Evolutionary conservation across 1,140 invertebrate genomes (phyloP).

Genomic region (Ceratosolen solmsi): DNA sequence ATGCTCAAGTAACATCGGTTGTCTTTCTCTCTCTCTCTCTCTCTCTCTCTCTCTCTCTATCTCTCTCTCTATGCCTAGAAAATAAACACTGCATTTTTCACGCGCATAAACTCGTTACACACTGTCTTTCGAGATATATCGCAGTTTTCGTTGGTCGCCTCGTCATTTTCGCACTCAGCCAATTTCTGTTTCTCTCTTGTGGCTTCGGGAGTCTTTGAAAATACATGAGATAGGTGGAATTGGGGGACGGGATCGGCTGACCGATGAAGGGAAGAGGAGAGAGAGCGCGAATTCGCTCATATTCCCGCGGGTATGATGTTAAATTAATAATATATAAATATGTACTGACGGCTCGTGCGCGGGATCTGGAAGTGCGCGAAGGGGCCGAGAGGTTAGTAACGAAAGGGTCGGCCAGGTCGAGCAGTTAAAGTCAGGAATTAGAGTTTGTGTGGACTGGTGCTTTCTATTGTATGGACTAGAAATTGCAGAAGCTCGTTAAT

Average conservation of each 20-base stretch:
- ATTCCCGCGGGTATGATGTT: constrained; percentile 33
- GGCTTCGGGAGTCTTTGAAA: constrained; percentile 14
- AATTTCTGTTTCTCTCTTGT: not conserved
- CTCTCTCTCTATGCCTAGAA: not conserved
- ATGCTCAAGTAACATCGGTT: not conserved
- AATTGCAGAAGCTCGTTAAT: constrained; percentile 44
- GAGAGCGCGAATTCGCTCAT: not conserved
- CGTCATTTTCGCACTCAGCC: not conserved
- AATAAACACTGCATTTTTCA: no score
- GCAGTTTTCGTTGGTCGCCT: not conserved
- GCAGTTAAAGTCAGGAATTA: constrained; percentile 20
- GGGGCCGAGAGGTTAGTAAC: not conserved
- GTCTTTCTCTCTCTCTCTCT: no score
- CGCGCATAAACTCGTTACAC: not conserved
- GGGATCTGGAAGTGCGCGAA: not conserved
- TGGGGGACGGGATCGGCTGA: not conserved
- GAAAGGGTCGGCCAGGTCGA: not conserved
- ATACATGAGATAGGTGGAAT: constrained; percentile 1
- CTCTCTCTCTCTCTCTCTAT: not conserved
- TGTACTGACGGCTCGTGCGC: constrained; percentile 8
- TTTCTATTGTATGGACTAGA: constrained; percentile 27
- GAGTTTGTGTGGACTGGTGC: constrained; percentile 21
- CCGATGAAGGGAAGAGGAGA: not conserved
- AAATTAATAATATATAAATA: constrained; percentile 49
- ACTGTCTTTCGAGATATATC: not conserved